A percentile compares a stretch with the other conserved stretches of the same genome.
Conservation (phyloP, 2,888 invertebrate genomes). For the Philereme vetulata region DNA sequence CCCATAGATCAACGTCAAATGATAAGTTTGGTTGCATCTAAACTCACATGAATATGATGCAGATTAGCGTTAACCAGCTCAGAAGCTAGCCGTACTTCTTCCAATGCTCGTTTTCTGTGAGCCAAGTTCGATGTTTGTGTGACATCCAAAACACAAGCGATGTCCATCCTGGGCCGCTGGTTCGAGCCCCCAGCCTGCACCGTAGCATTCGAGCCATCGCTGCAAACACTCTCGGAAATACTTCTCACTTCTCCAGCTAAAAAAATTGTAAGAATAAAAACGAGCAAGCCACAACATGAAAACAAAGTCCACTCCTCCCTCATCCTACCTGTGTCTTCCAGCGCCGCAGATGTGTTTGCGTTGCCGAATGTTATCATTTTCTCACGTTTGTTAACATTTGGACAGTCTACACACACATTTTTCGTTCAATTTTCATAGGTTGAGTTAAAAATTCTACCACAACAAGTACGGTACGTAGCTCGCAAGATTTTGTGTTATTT, state of each 20-base stretch:
- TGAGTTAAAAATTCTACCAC: constrained; percentile 54
- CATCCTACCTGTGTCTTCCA: constrained; percentile 72
- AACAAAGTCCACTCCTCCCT: constrained; percentile 50
- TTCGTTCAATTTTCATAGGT: constrained; percentile 57
- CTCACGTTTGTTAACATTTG: constrained; percentile 68
- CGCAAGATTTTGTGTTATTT: constrained; percentile 66
- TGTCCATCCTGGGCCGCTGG: constrained; percentile 90
- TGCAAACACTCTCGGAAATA: constrained; percentile 80
- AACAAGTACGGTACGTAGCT: constrained; percentile 56
- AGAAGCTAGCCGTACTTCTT: constrained; percentile 93
- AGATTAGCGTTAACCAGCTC: constrained; percentile 90
- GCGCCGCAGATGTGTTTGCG: constrained; percentile 67
- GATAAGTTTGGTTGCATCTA: neutral
- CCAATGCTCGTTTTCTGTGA: constrained; percentile 91
- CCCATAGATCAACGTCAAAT: too few relatives aligned
- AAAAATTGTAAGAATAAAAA: constrained; percentile 44
- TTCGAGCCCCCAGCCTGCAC: constrained; percentile 70
- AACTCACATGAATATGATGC: constrained; percentile 91
- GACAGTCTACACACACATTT: constrained; percentile 61
- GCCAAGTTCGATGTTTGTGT: constrained; percentile 88
- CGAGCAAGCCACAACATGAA: constrained; percentile 47
- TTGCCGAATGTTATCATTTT: constrained; percentile 80
- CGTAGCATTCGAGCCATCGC: constrained; percentile 80
- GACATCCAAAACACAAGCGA: constrained; percentile 93
- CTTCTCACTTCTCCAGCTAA: constrained; percentile 77